Base-by-base conservation (phyloP, 1,140 invertebrate species). In the Rhagoletis zephyria region DNA sequence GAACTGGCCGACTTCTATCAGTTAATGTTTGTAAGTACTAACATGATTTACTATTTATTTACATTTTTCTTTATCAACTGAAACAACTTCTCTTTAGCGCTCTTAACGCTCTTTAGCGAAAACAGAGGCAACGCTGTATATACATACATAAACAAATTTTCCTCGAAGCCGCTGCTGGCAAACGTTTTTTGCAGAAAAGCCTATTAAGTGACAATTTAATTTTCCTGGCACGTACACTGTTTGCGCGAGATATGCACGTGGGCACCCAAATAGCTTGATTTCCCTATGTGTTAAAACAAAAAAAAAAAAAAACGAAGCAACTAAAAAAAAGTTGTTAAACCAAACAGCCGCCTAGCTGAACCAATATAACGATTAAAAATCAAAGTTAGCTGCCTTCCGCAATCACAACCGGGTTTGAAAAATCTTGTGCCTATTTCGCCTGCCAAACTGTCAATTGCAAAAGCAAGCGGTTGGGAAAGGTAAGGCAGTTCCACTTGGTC, bases 141-240 rank as follows among this genome's bases (percentile, higher is more conserved):
- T 30, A 30, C 6, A n/a, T 42, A 81, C 6, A n/a, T 42, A 81
- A 59, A 56, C 74, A 19, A 56, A 16, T 74, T 51, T 81, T 81
- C 30, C 14, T 74, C 14, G 67, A 48, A 48, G 16, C 16, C 14
- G 4, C 45, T 30, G 45, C 48, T 56, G 42, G 16, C 19, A 74
- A 48, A 48, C 45, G 6, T 5, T 12, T 4, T 1, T 51, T 16
- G n/a, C 48, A 56, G 48, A 81, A 81, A 56, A 51, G 61, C 51
- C 51, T 56, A 0, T 30, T 81, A 81, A 81, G 74, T n/a, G 48
- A 56, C 45, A 56, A 56, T 81, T 59, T 81, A n/a, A 81, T 81
- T 81, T 81, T 56, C 48, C 74, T 19, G n/a, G 74, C 74, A 81
- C 74, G 74, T 81, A 56, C 56, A 10, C n/a, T 56, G 45, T 56